Percentiles rank a stretch among this genome's conserved stretches.
These are phyloP conservation scores for Coluber constrictor DNA, from an alignment of 2,797 vertebrate genomes.

Conservation along the genomic window DNA sequence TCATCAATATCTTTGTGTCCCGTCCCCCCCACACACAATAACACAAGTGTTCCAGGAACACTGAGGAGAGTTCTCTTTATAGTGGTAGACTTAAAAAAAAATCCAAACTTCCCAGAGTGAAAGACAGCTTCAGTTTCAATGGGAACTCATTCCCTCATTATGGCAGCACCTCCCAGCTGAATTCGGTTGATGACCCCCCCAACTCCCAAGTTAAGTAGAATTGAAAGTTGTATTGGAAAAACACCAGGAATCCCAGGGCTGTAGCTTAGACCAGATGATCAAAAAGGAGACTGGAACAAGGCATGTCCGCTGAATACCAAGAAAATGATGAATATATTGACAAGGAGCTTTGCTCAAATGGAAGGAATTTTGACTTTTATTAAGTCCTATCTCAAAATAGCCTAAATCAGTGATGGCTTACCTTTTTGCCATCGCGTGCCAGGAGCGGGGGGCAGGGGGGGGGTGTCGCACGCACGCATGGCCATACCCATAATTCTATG, in stretches of 20 bases:
- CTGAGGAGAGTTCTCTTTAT: neutral
- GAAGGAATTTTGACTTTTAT: neutral
- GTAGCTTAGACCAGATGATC: neutral
- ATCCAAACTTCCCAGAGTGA: neutral
- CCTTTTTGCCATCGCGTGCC: too few relatives aligned
- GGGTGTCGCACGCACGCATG: accelerated
- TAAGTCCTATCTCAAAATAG: neutral
- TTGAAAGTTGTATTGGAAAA: neutral
- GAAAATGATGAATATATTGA: neutral
- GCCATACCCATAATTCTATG: too few relatives aligned
- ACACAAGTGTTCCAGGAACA: neutral
- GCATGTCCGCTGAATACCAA: neutral
- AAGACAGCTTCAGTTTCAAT: neutral
- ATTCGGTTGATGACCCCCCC: neutral
- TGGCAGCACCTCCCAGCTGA: neutral
- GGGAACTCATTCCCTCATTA: neutral
- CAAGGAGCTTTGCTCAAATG: neutral
- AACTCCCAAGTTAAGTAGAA: neutral
- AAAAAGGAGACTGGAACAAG: neutral
- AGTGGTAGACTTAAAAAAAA: neutral
- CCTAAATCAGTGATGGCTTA: neutral
- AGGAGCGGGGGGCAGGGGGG: too few relatives aligned
- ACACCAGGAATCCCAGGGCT: neutral
- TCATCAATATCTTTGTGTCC: too few relatives aligned
- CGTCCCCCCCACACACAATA: too few relatives aligned